These are phyloP conservation scores for Psittacula cyanocephala DNA, from an alignment of 2,113 vertebrate genomes.

Conservation along the genomic window DNA sequence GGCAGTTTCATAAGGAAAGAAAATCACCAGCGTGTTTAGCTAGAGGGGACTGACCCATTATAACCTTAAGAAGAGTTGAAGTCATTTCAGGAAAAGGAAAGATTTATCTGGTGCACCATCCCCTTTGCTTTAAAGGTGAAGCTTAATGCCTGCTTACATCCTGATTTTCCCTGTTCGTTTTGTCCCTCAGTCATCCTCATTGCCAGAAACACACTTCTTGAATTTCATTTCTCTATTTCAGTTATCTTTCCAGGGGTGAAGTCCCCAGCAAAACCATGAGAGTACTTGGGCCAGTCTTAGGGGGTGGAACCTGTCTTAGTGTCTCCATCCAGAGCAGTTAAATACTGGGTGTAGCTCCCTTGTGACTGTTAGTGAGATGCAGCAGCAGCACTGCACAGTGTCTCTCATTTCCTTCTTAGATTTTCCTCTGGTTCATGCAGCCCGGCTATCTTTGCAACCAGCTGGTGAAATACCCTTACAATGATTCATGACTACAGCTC, in stretches of 20 bases:
- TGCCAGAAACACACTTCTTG: background rate
- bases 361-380: background rate
- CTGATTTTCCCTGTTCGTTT: background rate
- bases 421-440: background rate
- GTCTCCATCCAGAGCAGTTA: background rate
- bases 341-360: background rate
- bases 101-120: background rate
- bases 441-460: conserved; percentile 23
- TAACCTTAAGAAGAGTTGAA: conserved; percentile 45
- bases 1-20: conserved; percentile 64
- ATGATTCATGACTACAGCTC: conserved; percentile 10
- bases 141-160: background rate
- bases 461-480: conserved; percentile 28
- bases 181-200: background rate
- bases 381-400: background rate
- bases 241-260: background rate
- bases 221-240: background rate
- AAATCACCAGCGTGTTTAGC: conserved; percentile 41
- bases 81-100: background rate
- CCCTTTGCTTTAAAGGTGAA: background rate
- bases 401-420: conserved; percentile 19
- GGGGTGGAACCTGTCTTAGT: background rate
- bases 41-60: background rate
- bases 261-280: background rate
- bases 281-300: background rate